phyloP scores from a whole-genome alignment of 2,888 invertebrate genomes.

The Cataglyphis livida region DNA sequence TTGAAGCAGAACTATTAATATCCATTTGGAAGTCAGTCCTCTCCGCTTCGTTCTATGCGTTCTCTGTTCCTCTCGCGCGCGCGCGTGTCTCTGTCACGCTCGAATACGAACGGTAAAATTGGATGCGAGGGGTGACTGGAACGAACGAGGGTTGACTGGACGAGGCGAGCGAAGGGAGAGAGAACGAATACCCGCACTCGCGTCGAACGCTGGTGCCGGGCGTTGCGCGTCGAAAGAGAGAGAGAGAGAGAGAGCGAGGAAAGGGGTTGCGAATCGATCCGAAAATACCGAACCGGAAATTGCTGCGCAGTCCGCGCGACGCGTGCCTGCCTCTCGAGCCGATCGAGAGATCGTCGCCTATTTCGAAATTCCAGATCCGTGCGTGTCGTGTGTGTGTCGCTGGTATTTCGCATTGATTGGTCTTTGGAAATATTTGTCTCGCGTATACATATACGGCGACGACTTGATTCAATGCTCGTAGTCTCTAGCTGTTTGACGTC shows the following conservation, averaged over 20 bases:
- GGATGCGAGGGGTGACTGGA: slow-evolving; percentile 60
- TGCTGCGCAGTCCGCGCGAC: slow-evolving; percentile 62
- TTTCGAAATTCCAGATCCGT: slow-evolving; percentile 43
- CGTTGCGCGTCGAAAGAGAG: slow-evolving; percentile 56
- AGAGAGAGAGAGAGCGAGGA: slow-evolving; percentile 64
- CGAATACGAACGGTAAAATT: slow-evolving; percentile 62
- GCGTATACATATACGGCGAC: slow-evolving; percentile 2
- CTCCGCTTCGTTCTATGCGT: slow-evolving; percentile 5
- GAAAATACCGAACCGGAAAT: slow-evolving; percentile 78
- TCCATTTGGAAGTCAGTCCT: slow-evolving; percentile 77
- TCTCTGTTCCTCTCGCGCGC: slow-evolving; percentile 18
- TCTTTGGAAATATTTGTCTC: slow-evolving; percentile 47
- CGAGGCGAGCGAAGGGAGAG: slow-evolving; percentile 53
- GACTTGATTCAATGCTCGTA: slow-evolving; percentile 12
- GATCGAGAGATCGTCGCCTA: slow-evolving; percentile 47
- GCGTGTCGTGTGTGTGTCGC: background rate
- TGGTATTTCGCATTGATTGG: slow-evolving; percentile 45
- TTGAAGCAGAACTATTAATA: slow-evolving; percentile 81
- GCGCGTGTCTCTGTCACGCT: slow-evolving; percentile 57
- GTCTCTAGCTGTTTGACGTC: slow-evolving; percentile 18
- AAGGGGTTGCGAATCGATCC: slow-evolving; percentile 80
- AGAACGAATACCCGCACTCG: slow-evolving; percentile 57
- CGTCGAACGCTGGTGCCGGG: slow-evolving; percentile 39
- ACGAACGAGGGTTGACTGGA: slow-evolving; percentile 63
- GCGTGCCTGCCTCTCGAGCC: slow-evolving; percentile 52